Evolutionary conservation across 2,113 vertebrate genomes (phyloP).

Genomic region (Saiga tatarica): DNA sequence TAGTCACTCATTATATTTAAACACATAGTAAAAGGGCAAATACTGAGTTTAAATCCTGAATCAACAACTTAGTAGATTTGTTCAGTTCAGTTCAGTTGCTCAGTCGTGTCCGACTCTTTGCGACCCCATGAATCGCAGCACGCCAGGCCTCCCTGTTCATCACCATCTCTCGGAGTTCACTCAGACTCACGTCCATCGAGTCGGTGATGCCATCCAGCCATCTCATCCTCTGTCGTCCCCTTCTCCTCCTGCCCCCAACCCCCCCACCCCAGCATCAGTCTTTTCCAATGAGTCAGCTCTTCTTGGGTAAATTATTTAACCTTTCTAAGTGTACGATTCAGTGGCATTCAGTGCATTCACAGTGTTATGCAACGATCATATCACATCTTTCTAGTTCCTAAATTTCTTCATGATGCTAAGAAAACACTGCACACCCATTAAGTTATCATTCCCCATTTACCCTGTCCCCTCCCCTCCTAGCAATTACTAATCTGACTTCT

Average conservation of each 20-base stretch:
- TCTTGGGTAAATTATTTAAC: neutral
- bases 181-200: fast-evolving
- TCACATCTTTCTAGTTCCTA: neutral
- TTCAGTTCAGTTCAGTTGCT: neutral
- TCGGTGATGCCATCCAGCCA: no score
- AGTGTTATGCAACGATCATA: neutral
- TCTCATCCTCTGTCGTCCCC: no score
- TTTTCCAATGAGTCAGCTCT: no score
- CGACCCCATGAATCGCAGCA: no score
- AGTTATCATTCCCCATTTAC: neutral
- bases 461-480: neutral
- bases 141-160: no score
- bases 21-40: neutral
- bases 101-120: fast-evolving
- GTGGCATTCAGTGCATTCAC: neutral
- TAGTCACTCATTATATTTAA: neutral
- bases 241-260: no score
- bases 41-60: neutral
- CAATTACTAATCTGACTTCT: neutral
- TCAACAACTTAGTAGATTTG: neutral
- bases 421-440: neutral
- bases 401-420: neutral
- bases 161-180: no score
- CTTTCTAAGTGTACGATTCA: neutral
- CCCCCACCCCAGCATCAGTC: no score